Evolutionary conservation across 2,113 vertebrate genomes (phyloP).

Genomic region (Cranoglanis bouderius): DNA sequence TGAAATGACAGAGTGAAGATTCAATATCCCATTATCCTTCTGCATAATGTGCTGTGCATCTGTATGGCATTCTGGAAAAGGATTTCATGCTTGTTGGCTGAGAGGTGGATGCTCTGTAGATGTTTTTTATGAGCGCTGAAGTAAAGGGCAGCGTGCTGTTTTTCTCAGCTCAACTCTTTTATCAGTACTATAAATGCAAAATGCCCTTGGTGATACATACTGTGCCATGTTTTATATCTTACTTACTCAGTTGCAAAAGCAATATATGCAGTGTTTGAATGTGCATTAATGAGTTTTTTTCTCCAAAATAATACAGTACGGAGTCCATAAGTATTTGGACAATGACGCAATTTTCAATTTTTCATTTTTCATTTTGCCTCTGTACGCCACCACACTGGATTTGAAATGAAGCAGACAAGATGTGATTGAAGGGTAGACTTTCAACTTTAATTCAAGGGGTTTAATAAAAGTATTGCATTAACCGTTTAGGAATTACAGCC

Average conservation of each 20-base stretch:
- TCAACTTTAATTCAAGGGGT: too few species aligned
- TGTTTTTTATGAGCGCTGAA: slow-evolving; percentile 19
- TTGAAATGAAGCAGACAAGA: too few species aligned
- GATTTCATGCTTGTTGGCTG: neutral
- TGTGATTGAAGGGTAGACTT: too few species aligned
- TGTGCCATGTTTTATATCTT: neutral
- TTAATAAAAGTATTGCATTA: too few species aligned
- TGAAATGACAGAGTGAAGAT: slow-evolving; percentile 40
- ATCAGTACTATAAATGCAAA: slow-evolving; percentile 5
- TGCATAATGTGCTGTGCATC: slow-evolving; percentile 28
- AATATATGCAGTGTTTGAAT: neutral
- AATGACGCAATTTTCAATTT: neutral
- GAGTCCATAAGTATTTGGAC: neutral
- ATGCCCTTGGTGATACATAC: neutral
- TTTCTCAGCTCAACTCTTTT: neutral
- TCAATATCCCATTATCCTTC: slow-evolving; percentile 36
- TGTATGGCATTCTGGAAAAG: slow-evolving; percentile 14
- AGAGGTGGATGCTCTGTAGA: neutral
- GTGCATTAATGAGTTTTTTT: neutral
- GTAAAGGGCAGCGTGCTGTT: neutral
- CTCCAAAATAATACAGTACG: neutral
- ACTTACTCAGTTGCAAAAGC: neutral
- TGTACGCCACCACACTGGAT: too few species aligned
- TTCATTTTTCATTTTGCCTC: too few species aligned
- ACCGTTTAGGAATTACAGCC: too few species aligned